Conservation (phyloP, 2,113 vertebrate species). For the Clupea harengus region DNA sequence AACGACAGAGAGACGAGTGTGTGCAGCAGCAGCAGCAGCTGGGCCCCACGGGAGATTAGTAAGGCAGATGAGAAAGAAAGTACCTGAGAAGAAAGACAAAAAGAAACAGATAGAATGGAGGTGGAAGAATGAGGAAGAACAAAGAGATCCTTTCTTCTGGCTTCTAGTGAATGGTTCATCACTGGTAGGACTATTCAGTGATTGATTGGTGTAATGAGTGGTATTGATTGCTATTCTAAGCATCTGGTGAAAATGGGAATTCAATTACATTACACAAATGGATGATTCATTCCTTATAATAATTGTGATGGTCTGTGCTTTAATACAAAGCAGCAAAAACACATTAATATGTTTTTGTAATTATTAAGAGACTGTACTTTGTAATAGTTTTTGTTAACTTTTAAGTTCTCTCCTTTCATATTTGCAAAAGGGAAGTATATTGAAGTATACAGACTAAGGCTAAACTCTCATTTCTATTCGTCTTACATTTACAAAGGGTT, state of each 20-base stretch:
- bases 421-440: neutral
- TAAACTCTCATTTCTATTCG: neutral
- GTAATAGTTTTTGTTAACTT: no score
- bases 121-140: constrained; percentile 48
- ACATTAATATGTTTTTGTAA: no score
- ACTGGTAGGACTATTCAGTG: neutral
- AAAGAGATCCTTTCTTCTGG: neutral
- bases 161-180: neutral
- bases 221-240: neutral
- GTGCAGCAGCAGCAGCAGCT: constrained; percentile 76
- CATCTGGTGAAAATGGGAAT: neutral
- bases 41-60: constrained; percentile 86
- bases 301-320: no score
- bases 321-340: no score
- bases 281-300: no score
- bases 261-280: neutral
- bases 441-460: neutral
- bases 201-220: neutral
- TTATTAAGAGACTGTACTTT: no score
- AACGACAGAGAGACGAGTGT: constrained; percentile 78
- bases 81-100: constrained; percentile 87
- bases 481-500: neutral
- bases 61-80: constrained; percentile 94
- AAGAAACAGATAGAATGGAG: constrained; percentile 66
- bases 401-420: no score